Percentiles rank a stretch among this genome's conserved stretches.
These are phyloP conservation scores for Acromyrmex heyeri DNA, from an alignment of 1,140 invertebrate genomes.

Conservation along the genomic window DNA sequence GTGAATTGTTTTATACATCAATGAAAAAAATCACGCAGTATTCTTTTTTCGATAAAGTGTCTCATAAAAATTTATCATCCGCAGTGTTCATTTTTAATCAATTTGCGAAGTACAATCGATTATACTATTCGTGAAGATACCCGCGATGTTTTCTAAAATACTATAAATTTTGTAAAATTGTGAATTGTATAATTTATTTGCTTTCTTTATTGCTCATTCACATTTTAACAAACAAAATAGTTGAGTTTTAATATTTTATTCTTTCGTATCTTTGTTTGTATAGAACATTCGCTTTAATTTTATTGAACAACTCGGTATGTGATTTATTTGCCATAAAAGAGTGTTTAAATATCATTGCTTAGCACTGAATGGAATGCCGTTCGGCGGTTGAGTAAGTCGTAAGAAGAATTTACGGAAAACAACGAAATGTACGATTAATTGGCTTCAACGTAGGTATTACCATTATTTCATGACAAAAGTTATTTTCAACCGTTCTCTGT, in stretches of 20 bases:
- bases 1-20: slow-evolving; percentile 33
- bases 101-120: neutral
- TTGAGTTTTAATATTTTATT: neutral
- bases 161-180: neutral
- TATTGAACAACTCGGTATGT: neutral
- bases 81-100: neutral
- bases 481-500: slow-evolving; percentile 36
- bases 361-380: neutral
- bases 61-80: slow-evolving; percentile 22
- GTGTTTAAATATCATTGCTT: slow-evolving; percentile 3
- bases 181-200: neutral
- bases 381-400: neutral
- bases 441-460: neutral
- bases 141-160: neutral
- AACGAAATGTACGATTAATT: slow-evolving; percentile 21
- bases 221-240: neutral
- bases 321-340: neutral
- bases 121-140: neutral
- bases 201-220: neutral
- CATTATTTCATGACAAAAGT: slow-evolving; percentile 42
- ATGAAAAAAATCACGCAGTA: slow-evolving; percentile 22
- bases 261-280: neutral
- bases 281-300: neutral
- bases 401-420: neutral
- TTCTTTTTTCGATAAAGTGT: neutral